A percentile compares a stretch with the other conserved stretches of the same genome.
phyloP scores from a whole-genome alignment of 2,797 vertebrate species.

The Enteromius viviparus region DNA sequence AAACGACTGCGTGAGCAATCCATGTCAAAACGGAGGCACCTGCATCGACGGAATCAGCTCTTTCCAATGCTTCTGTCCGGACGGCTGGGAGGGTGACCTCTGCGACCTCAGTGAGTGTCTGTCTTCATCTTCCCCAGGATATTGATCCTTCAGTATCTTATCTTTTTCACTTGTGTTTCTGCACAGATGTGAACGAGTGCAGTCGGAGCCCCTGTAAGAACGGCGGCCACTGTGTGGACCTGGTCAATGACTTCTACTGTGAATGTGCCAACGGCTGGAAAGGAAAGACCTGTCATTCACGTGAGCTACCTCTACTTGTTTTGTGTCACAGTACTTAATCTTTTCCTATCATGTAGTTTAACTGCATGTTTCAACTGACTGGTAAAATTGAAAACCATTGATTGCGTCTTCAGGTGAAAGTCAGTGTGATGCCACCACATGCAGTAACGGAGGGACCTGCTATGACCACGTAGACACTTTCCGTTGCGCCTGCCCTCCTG shows the following conservation, averaged over 20 bases:
- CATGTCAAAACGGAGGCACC: conserved; percentile 90
- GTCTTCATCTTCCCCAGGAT: background rate
- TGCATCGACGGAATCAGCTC: conserved; percentile 92
- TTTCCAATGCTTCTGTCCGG: conserved; percentile 93
- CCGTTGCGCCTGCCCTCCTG: conserved; percentile 88
- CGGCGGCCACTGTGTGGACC: conserved; percentile 88
- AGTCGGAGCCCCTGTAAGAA: conserved; percentile 92
- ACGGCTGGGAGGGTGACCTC: conserved; percentile 94
- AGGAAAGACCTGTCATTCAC: conserved; percentile 98
- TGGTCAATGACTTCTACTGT: conserved; percentile 95
- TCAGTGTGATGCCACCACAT: conserved; percentile 92
- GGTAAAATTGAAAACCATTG: background rate
- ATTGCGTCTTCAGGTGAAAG: conserved; percentile 79
- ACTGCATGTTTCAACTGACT: background rate
- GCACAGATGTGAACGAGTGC: conserved; percentile 93
- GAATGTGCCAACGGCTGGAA: conserved; percentile 92
- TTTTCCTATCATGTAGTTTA: background rate
- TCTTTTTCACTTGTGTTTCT: background rate
- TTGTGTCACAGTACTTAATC: background rate
- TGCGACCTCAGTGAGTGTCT: conserved; percentile 90
- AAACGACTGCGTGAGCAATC: conserved; percentile 88
- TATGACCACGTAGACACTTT: conserved; percentile 91
- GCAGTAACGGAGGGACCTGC: conserved; percentile 94
- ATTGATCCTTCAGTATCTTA: background rate
- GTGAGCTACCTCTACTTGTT: conserved; percentile 76